Percentiles rank a stretch among this genome's conserved stretches.
phyloP scores from a whole-genome alignment of 2,113 vertebrate species.

The Coptodon bakossiorum region DNA sequence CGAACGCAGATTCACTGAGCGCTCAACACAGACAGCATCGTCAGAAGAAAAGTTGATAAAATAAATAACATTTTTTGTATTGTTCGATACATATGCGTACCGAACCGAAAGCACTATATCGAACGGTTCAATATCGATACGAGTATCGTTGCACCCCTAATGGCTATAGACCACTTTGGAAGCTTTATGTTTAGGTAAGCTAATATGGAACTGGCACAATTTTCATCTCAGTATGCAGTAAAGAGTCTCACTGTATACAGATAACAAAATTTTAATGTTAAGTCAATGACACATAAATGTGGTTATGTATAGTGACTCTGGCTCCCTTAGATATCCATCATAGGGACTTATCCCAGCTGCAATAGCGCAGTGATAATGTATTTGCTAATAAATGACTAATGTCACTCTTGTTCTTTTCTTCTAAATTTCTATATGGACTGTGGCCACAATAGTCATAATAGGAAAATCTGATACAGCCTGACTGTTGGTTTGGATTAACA shows the following conservation, averaged over 20 bases:
- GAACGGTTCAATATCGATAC: too few species aligned
- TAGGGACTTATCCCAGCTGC: background rate
- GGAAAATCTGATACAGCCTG: accelerated
- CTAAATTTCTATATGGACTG: background rate
- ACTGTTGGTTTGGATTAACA: background rate
- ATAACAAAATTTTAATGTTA: background rate
- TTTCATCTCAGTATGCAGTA: background rate
- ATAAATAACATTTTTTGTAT: too few species aligned
- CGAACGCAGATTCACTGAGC: too few species aligned
- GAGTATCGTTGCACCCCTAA: accelerated
- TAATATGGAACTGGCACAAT: background rate
- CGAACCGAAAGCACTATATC: too few species aligned
- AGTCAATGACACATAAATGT: background rate
- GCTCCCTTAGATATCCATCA: background rate
- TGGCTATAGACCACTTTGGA: background rate
- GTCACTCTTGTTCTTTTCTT: background rate
- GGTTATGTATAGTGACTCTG: background rate
- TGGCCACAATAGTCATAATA: background rate
- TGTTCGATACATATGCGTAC: too few species aligned
- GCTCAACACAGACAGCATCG: too few species aligned
- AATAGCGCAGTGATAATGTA: background rate
- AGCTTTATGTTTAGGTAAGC: background rate
- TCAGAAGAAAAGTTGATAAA: too few species aligned
- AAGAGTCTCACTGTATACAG: background rate
- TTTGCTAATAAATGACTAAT: background rate